A percentile compares a stretch with the other conserved stretches of the same genome.
phyloP scores from a whole-genome alignment of 2,113 vertebrate genomes.

The Galeopterus variegatus region DNA sequence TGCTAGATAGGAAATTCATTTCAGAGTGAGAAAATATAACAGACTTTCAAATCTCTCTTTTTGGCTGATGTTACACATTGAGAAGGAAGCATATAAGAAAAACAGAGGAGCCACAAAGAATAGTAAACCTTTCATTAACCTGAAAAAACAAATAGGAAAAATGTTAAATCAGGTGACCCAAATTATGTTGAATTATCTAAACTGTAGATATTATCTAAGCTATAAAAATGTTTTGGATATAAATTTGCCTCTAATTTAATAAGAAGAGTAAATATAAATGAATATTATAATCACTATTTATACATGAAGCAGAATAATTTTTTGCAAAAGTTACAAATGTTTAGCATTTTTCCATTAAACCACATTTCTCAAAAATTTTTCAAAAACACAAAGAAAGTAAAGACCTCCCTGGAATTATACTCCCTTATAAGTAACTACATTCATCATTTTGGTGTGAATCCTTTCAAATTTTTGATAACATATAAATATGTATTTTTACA shows the following conservation, averaged over 20 bases:
- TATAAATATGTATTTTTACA: neutral
- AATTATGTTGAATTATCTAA: neutral
- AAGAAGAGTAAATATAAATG: neutral
- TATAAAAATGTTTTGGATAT: neutral
- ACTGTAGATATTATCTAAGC: neutral
- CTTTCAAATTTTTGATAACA: neutral
- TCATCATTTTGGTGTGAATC: neutral
- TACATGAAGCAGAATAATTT: neutral
- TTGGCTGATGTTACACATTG: neutral
- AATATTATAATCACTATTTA: neutral
- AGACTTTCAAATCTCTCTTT: neutral
- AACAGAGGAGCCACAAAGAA: neutral
- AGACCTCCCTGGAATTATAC: neutral
- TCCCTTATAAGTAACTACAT: neutral
- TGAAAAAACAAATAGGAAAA: neutral
- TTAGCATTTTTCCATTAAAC: conserved; percentile 28
- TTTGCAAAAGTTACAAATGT: neutral
- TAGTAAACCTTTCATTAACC: neutral
- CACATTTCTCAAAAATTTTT: neutral
- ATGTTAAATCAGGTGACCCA: neutral
- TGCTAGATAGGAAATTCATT: neutral
- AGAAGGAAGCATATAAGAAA: neutral
- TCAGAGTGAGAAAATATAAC: neutral
- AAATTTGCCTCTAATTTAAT: neutral
- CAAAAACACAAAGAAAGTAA: neutral